Conservation (phyloP, 2,888 invertebrate species). For the Hylaea fasciaria region DNA sequence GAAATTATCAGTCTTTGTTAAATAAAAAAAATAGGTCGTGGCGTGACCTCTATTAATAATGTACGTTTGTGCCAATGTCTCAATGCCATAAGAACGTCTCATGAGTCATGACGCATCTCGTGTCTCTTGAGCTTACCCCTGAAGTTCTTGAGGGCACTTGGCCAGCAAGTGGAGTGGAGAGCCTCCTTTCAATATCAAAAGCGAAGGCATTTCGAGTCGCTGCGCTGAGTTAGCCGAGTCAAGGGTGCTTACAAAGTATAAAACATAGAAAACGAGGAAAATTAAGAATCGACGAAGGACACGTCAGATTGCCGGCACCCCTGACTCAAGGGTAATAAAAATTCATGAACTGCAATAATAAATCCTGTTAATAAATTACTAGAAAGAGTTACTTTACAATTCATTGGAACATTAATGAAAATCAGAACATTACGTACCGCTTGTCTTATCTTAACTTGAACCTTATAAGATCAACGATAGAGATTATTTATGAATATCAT, state of each 20-base stretch:
- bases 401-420: too few relatives aligned
- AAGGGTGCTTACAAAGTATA: not conserved
- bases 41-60: not conserved
- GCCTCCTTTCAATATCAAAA: not conserved
- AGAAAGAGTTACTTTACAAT: too few relatives aligned
- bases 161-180: constrained; percentile 3
- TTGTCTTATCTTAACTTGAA: not conserved
- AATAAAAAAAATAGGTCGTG: not conserved
- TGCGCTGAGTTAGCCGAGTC: not conserved
- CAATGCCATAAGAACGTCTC: not conserved
- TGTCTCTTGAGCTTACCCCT: constrained; percentile 9
- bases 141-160: constrained; percentile 11
- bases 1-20: not conserved
- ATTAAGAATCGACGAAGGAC: not conserved
- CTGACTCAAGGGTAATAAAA: not conserved
- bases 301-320: not conserved
- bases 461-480: not conserved
- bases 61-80: not conserved
- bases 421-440: too few relatives aligned
- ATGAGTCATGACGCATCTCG: constrained; percentile 2
- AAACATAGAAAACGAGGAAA: not conserved
- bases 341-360: too few relatives aligned
- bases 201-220: not conserved
- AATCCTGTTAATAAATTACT: too few relatives aligned
- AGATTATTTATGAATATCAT: not conserved